A percentile compares a stretch with the other conserved stretches of the same genome.
Evolutionary conservation across 2,797 vertebrate genomes (phyloP).

Genomic region (Muraenolepis orangiensis): DNA sequence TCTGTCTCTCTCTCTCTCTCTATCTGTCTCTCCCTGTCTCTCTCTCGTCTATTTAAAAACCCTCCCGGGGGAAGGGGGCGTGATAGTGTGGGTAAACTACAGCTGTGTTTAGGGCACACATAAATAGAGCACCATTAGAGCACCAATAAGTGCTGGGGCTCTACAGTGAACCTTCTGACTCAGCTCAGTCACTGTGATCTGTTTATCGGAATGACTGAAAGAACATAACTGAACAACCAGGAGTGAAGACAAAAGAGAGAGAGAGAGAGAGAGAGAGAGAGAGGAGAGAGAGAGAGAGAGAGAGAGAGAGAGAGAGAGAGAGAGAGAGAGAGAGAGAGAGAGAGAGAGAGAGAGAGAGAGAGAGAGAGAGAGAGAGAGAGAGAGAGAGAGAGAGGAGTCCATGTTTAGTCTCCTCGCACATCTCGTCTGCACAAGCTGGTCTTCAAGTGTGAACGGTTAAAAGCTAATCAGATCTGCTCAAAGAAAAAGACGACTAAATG

Average conservation of each 20-base stretch:
- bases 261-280: neutral
- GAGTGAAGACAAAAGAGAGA: neutral
- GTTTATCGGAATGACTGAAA: slow-evolving; percentile 2
- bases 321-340: neutral
- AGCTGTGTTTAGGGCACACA: slow-evolving; percentile 26
- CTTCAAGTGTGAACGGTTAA: slow-evolving; percentile 27
- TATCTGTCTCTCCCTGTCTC: neutral
- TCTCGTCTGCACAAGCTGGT: slow-evolving; percentile 26
- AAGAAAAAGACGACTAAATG: slow-evolving; percentile 8
- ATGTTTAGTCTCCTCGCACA: slow-evolving; percentile 13
- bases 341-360: neutral
- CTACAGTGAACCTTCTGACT: too few relatives aligned
- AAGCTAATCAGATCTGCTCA: slow-evolving; percentile 17
- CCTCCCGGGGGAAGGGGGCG: slow-evolving; percentile 29
- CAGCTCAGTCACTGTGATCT: too few relatives aligned
- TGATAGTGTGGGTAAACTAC: slow-evolving; percentile 53
- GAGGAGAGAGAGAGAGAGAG: too few relatives aligned
- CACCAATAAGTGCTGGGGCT: too few relatives aligned
- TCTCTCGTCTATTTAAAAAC: slow-evolving; percentile 27
- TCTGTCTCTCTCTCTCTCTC: neutral
- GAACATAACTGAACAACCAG: neutral
- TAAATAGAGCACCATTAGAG: slow-evolving; percentile 27
- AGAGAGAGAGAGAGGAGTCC: neutral
- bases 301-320: neutral
- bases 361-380: neutral